Conservation (phyloP, 2,888 invertebrate species). For the Cryptocheilus praepositus region DNA sequence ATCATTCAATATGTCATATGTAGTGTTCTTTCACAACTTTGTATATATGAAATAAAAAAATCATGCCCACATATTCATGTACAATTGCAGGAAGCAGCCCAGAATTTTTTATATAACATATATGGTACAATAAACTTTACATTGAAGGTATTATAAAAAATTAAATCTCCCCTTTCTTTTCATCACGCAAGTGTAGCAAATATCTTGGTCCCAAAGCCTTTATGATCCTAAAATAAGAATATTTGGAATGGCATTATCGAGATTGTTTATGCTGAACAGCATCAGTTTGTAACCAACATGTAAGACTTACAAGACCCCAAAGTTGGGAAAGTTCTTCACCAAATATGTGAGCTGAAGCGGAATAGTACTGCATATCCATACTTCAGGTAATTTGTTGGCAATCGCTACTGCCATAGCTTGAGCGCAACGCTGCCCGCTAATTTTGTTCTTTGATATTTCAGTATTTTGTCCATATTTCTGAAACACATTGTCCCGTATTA, state of each 20-base stretch:
- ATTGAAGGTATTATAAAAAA: constrained; percentile 1
- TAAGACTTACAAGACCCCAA: constrained; percentile 55
- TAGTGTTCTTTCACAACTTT: background rate
- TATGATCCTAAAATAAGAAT: constrained; percentile 46
- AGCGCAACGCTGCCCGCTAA: constrained; percentile 79
- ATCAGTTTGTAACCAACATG: constrained; percentile 7
- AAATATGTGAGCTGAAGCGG: constrained; percentile 60
- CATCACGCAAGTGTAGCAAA: constrained; percentile 59
- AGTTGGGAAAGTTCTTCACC: constrained; percentile 59
- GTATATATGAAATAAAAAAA: constrained; percentile 12
- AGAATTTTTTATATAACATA: no score
- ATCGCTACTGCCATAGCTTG: constrained; percentile 78
- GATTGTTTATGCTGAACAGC: no score
- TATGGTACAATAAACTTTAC: no score
- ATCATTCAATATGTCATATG: background rate
- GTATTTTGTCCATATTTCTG: constrained; percentile 73
- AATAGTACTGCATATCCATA: constrained; percentile 80
- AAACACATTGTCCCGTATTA: constrained; percentile 14
- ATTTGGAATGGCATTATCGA: no score
- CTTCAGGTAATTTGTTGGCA: constrained; percentile 79
- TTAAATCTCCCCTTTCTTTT: constrained; percentile 37
- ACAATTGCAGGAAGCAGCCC: no score
- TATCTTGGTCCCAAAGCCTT: constrained; percentile 50
- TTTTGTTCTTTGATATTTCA: constrained; percentile 75
- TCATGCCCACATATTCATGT: no score